Evolutionary conservation across 1,140 invertebrate genomes (phyloP).

Genomic region (Zaprionus tsacasi): DNA sequence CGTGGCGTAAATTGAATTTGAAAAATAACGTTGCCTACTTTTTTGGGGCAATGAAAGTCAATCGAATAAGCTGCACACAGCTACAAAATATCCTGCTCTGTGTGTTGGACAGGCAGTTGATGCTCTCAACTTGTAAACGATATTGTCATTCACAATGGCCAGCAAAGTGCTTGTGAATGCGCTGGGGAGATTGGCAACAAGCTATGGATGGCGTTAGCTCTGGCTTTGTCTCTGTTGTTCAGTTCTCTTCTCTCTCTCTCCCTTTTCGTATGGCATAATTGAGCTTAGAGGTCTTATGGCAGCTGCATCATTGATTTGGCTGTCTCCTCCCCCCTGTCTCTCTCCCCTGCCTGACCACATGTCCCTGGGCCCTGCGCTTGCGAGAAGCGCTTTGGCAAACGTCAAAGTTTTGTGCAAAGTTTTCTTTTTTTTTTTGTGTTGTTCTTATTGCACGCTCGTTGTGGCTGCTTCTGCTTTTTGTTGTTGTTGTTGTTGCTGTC

Average conservation of each 20-base stretch:
- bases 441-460: conserved; percentile 41
- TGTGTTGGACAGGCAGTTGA: neutral
- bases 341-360: too few relatives aligned
- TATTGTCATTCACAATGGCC: conserved; percentile 57
- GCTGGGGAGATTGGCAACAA: conserved; percentile 1
- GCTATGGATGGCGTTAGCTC: conserved; percentile 21
- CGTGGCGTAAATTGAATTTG: conserved; percentile 1
- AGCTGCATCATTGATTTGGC: conserved; percentile 76
- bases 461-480: conserved; percentile 23
- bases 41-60: conserved; percentile 27
- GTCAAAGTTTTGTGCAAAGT: conserved; percentile 68
- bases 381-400: conserved; percentile 8
- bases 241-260: conserved; percentile 9
- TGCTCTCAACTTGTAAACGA: conserved; percentile 45
- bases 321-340: conserved; percentile 5
- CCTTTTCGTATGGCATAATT: conserved; percentile 60
- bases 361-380: too few relatives aligned
- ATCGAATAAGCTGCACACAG: neutral
- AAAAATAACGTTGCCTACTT: conserved; percentile 54
- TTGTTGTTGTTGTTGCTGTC: conserved; percentile 14
- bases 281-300: conserved; percentile 76
- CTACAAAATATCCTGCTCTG: neutral
- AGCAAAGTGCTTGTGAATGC: conserved; percentile 10
- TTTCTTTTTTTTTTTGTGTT: conserved; percentile 43
- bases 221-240: conserved; percentile 21